Evolutionary conservation across 2,113 vertebrate species (phyloP).

Genomic region (Microcebus griseorufus): DNA sequence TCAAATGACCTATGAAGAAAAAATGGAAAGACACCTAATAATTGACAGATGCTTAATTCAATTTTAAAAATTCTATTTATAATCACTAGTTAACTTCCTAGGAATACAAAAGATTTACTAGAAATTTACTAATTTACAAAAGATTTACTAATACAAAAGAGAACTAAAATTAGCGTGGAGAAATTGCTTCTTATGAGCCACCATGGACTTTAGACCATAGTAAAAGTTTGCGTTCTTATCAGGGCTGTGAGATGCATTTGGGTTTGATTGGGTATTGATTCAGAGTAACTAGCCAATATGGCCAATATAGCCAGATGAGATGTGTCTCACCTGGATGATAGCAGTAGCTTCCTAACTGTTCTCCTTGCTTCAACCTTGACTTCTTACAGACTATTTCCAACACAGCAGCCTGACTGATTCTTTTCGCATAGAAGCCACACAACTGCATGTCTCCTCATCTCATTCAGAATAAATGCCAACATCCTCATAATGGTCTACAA

Average conservation of each 20-base stretch:
- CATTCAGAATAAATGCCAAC: not conserved
- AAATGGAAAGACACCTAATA: not conserved
- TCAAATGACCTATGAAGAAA: not conserved
- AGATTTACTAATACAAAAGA: not conserved
- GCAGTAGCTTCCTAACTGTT: not conserved
- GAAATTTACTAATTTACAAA: too few relatives aligned
- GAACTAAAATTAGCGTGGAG: not conserved
- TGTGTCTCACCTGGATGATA: not conserved
- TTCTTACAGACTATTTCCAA: not conserved
- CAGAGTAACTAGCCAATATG: not conserved
- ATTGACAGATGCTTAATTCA: not conserved
- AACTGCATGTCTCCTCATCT: not conserved
- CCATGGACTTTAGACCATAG: not conserved
- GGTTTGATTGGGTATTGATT: not conserved
- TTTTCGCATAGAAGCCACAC: not conserved
- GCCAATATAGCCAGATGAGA: not conserved
- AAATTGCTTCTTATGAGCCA: not conserved
- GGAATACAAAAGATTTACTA: not conserved
- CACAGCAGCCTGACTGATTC: not conserved
- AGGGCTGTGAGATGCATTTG: not conserved
- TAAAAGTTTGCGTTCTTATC: not conserved
- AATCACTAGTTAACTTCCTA: not conserved
- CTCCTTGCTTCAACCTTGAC: not conserved
- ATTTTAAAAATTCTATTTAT: constrained; percentile 17
- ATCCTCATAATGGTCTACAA: not conserved